Evolutionary conservation across 2,113 vertebrate species (phyloP), one percentile per base, ranked within the genome.

Genomic region (Otocyon megalotis): DNA sequence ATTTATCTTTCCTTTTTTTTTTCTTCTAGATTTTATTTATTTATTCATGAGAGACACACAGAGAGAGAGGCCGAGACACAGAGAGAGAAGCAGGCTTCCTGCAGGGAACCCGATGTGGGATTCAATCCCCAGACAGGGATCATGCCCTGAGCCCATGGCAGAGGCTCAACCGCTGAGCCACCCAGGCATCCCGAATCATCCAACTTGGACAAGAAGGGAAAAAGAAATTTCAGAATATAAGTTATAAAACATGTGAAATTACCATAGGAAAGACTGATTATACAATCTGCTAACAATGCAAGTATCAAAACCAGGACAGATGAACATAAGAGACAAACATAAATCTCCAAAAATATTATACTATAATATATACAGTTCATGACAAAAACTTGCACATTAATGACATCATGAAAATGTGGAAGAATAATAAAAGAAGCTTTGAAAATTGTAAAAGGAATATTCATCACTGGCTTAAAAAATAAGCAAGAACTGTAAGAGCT

Each of bases 401-500:
- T 69, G 60, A 89, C 30, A 92, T 43, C n/a, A 72, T 13, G 11
- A 94, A 65, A 90, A 48, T 20, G 48, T 3, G 7, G 72, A 74
- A 67, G 30, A 82, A 48, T 74, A 76, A 77, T 85, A 76, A 71
- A 96, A 81, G 20, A 16, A 65, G 32, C 30, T 54, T 56, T 50
- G 16, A n/a, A 90, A 90, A 53, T 8, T 83, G 3, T 30, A 93
- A 82, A 92, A 89, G 53, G 11, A 35, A 58, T 74, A 74, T 43
- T 90, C 80, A 85, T 2, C 71, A 22, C 9, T 60, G 63, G n/a
- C 58, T 93, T 72, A 35, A 56, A 82, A 74, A 81, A 50, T 74
- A 77, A 90, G n/a, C 32, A 96, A 90, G 56, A 94, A 91, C 65
- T 71, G 30, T 28, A 93, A 94, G 84, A 77, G 56, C 12, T 37